Base-by-base conservation (phyloP, 2,797 vertebrate species). In the Neopelma chrysocephalum region DNA sequence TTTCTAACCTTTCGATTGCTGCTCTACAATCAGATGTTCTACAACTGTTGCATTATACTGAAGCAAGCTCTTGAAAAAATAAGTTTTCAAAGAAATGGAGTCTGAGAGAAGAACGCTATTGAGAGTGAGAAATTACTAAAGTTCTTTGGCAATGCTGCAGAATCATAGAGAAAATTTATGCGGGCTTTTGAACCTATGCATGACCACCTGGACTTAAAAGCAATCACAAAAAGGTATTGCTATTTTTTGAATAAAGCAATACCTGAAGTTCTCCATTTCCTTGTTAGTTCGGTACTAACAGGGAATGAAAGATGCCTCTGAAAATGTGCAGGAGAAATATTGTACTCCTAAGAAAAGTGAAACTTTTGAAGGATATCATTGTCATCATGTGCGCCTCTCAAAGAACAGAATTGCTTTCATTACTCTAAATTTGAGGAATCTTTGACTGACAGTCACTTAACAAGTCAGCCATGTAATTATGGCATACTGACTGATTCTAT, bases 381-480 rank as follows among this genome's bases (percentile, higher is more conserved):
- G 75, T 77, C 53, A 82, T 62, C 73, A 82, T 58, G 64, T 42
- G 16, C 15, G 48, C 8, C 15, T 87, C 64, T 87, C 53, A 80
- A 94, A 82, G 84, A 85, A 64, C 7, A 80, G 19, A 82, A 77
- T 89, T 91, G 56, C 84, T 91, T 94, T 89, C 40, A 82, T 89
- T 95, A 85, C 36, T 78, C 53, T 71, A 64, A 81, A 82, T 90
- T 77, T 91, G 57, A 86, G 32, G n/a, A 77, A 75, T 18, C 3
- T 71, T 95, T 92, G 84, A 90, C 64, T 94, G 93, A 94, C 94
- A 95, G 82, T 61, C 79, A 71, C 68, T 96, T 92, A 91, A 82
- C 64, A 92, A 93, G 79, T 88, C 79, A 19, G 2, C 61, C 3
- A 0, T 81, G 76, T 71, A 94, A 94, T 96, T 91, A 93, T 88